Evolutionary conservation across 2,797 vertebrate genomes (phyloP), one percentile per base, ranked within the genome.

Genomic region (Rhabdomys pumilio): DNA sequence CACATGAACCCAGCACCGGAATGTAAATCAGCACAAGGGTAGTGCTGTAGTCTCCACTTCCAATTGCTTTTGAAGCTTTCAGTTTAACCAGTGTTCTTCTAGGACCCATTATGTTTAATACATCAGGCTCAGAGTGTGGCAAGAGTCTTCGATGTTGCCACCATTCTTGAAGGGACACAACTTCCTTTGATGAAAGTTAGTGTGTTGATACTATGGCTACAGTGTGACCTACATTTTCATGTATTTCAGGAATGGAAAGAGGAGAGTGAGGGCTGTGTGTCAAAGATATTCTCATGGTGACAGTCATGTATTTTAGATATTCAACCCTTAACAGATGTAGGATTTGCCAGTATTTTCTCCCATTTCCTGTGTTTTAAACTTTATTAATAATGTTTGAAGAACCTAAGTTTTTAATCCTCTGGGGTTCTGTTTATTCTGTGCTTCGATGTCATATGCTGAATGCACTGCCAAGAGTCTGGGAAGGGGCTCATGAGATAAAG

Each of bases 181-280:
- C 29, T 69, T 89, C 47, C 55, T 72, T 91, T 84, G 26, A 20
- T 34, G 59, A 47, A 31, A 83, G 57, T 44, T 83, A 83, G 22
- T 9, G 4, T 61, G 4, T 83, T 6, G 38, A 61, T 41, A 61
- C 29, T 15, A 10, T 26, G 34, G 13, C 44, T 55, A 38, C 47
- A 38, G 47, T 38, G 47, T 38, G 24, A 55, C 15, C 89, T 67
- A 12, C 6, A 47, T 94, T 95, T 94, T 93, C 26, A 80, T 69
- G 19, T 80, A 57, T 65, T 69, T 90, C 67, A 76, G 41, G 53
- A 85, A 81, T 77, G 31, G 17, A 50, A 61, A 93, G 59, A 91
- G 65, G 69, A 26, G 55, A 77, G 55, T 76, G 61, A 59, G 55
- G 34, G 13, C 22, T 82, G 9, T 67, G 84, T 53, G 61, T 0